Evolutionary conservation across 2,113 vertebrate genomes (phyloP).

Genomic region (Pteropus alecto): DNA sequence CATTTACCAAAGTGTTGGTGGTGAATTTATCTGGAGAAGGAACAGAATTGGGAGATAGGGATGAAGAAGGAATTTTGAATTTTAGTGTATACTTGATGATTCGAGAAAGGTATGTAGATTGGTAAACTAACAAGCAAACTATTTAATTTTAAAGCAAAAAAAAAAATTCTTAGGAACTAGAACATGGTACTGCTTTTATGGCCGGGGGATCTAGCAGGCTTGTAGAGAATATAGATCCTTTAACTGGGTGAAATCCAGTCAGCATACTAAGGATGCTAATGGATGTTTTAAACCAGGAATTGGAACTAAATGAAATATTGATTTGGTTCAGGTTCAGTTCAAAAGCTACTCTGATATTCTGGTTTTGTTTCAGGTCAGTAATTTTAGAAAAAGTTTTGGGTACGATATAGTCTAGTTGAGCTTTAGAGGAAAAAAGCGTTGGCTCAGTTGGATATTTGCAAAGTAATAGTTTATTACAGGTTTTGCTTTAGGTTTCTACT

Average conservation of each 20-base stretch:
- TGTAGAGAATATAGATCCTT: conserved; percentile 27
- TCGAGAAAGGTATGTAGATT: neutral
- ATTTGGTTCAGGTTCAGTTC: conserved; percentile 59
- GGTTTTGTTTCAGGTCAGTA: conserved; percentile 53
- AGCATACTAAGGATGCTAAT: neutral
- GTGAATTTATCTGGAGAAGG: neutral
- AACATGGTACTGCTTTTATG: neutral
- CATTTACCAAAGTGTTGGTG: neutral
- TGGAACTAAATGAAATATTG: conserved; percentile 50
- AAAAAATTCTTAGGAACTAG: neutral
- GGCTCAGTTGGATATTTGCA: neutral
- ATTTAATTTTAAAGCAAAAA: neutral
- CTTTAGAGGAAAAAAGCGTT: neutral
- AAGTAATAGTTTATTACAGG: neutral
- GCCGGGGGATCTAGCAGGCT: neutral
- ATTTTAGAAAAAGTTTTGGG: conserved; percentile 44
- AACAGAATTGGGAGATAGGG: neutral
- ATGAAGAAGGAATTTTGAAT: neutral
- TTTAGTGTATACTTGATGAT: neutral
- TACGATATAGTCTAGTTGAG: neutral
- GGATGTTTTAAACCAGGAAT: conserved; percentile 45
- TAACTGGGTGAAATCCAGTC: conserved; percentile 29
- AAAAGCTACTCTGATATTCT: conserved; percentile 46
- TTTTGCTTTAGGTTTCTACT: neutral
- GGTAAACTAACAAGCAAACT: no score